Conservation (phyloP, 2,888 invertebrate species). For the Hanleya hanleyi region DNA sequence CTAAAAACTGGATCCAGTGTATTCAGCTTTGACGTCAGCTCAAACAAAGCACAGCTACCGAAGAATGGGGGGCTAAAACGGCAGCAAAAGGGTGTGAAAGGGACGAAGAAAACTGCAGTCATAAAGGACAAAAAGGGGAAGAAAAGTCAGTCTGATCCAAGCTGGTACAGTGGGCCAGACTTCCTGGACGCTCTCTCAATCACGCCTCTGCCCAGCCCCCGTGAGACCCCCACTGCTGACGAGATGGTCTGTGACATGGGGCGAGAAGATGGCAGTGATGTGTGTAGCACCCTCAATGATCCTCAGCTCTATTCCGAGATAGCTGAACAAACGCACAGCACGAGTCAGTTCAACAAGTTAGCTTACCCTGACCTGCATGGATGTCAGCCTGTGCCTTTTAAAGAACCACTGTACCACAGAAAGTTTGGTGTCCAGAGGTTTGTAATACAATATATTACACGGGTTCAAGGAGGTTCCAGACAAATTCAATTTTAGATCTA, state of each 20-base stretch:
- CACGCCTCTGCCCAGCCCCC: slow-evolving; percentile 41
- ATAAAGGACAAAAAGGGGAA: slow-evolving; percentile 10
- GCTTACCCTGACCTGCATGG: slow-evolving; percentile 84
- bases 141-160: slow-evolving; percentile 9
- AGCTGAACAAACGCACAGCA: slow-evolving; percentile 75
- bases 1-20: slow-evolving; percentile 68
- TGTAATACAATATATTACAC: no score
- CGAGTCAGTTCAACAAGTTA: slow-evolving; percentile 83
- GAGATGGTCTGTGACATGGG: not conserved
- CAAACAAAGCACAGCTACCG: not conserved
- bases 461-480: no score
- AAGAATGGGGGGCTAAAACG: not conserved
- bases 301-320: slow-evolving; percentile 64
- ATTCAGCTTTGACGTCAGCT: slow-evolving; percentile 56
- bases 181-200: slow-evolving; percentile 51
- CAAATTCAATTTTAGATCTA: no score
- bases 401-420: slow-evolving; percentile 79
- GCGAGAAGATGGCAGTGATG: not conserved
- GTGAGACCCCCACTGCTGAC: not conserved
- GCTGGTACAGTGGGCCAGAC: slow-evolving; percentile 14
- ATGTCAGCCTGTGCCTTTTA: slow-evolving; percentile 73
- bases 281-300: slow-evolving; percentile 39
- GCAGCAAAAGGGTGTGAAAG: slow-evolving; percentile 21
- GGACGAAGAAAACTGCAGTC: slow-evolving; percentile 33
- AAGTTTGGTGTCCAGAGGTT: slow-evolving; percentile 77